Base-by-base conservation (phyloP, 2,888 invertebrate genomes). In the Cacoxenus indagator region DNA sequence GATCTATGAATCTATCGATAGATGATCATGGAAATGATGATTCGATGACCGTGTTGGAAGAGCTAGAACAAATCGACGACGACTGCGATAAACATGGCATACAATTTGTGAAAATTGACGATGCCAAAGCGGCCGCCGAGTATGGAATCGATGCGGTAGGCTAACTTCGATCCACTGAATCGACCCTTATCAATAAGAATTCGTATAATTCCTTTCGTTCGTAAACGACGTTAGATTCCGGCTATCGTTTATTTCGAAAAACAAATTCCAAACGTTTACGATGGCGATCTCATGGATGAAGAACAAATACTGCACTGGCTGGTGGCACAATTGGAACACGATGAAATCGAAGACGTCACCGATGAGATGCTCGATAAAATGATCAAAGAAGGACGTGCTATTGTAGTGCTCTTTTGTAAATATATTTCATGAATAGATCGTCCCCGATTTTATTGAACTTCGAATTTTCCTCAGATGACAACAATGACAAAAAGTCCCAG, bases 321-420 rank as follows among this genome's bases (percentile, higher is more conserved):
- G 43, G 91, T 96, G 70, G 92, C 93, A 73, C 96, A 96, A 88
- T 90, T 96, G 76, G 96, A 96, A 86, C 95, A 94, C 81, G 96
- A 97, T 87, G 96, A 96, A 90, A 97, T 97, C 78, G 96, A 97
- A 90, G 96, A 97, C 88, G 95, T 97, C 55, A 96, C 96, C 62
- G 96, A 96, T 88, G 96, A 96, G 89, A 96, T 96, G 95, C 90
- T 97, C 78, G 96, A 96, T 86, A 94, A 93, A 85, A 90, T 97
- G 74, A 93, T 97, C 75, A 94, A 95, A 83, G 95, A 96, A 84
- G 95, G 96, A 76, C 95, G 95, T 88, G 95, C 93, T 75, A 91
- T 97, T 78, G 96, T 96, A 72, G 96, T 96, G 70, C 90, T 97
- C 70, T 97, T 97, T 88, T 96, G 96, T 96, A 91, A 92, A 76